These are phyloP conservation scores for Gortyna flavago DNA, from an alignment of 2,888 invertebrate genomes.

Conservation along the genomic window DNA sequence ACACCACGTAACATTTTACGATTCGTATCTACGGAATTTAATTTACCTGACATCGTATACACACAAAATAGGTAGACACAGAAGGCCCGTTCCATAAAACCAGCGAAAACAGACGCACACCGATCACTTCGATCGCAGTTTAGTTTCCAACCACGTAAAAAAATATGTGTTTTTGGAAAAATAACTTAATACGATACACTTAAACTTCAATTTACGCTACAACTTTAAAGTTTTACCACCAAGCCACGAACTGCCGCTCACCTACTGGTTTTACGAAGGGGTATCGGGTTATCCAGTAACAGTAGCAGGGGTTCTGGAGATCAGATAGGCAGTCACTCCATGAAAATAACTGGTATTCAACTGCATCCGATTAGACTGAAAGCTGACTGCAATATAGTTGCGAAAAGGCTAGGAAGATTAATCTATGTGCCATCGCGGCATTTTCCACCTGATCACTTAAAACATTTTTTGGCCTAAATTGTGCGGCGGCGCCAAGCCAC, in stretches of 20 bases:
- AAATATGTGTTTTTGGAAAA: neutral
- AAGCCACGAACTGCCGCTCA: neutral
- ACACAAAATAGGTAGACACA: constrained; percentile 8
- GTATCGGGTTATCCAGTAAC: neutral
- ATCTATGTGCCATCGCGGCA: neutral
- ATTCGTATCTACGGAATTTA: constrained; percentile 78
- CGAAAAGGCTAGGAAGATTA: neutral
- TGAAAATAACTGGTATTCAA: neutral
- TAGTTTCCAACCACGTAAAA: neutral
- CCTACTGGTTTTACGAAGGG: neutral
- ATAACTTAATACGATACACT: no score
- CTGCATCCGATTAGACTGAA: neutral
- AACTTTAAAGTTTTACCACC: neutral
- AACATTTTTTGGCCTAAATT: no score
- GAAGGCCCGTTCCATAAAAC: neutral
- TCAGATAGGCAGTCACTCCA: neutral
- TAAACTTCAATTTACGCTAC: neutral
- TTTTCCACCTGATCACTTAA: no score
- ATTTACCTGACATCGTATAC: constrained; percentile 75
- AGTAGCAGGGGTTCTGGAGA: neutral
- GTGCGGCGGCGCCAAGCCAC: no score
- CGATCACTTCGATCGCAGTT: neutral
- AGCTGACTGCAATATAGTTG: neutral
- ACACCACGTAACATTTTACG: constrained; percentile 63
- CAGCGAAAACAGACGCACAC: no score